Percentiles rank a stretch among this genome's conserved stretches.
Evolutionary conservation across 1,140 invertebrate genomes (phyloP).

Genomic region (Drosophila rhopaloa): DNA sequence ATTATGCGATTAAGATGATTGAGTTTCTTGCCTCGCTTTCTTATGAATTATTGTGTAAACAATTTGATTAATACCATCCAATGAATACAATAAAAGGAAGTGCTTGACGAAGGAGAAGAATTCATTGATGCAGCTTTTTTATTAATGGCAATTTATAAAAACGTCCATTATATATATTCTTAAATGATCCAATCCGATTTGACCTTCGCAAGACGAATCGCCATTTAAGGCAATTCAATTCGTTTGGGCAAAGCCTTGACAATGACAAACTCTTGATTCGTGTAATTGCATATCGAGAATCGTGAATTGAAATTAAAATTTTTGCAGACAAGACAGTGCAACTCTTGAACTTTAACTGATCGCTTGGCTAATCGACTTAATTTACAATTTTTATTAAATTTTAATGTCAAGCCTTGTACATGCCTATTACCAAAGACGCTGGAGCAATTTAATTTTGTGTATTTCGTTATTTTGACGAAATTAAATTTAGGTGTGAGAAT

Average conservation of each 20-base stretch:
- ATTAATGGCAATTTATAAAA: slow-evolving; percentile 22
- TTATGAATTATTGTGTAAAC: slow-evolving; percentile 46
- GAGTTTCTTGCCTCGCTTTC: slow-evolving; percentile 51
- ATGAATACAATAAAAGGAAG: slow-evolving; percentile 22
- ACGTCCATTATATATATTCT: slow-evolving; percentile 25
- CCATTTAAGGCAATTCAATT: slow-evolving; percentile 43
- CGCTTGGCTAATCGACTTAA: slow-evolving; percentile 51
- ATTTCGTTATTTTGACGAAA: slow-evolving; percentile 63
- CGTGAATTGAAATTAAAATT: slow-evolving; percentile 61
- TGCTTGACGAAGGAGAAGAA: neutral
- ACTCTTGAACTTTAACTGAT: slow-evolving; percentile 68
- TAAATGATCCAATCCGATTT: slow-evolving; percentile 3
- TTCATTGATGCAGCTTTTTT: slow-evolving; percentile 22
- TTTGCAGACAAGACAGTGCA: slow-evolving; percentile 23
- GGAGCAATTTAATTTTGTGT: slow-evolving; percentile 46
- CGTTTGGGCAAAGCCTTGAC: slow-evolving; percentile 58
- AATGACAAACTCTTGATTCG: slow-evolving; percentile 61
- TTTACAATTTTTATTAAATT: slow-evolving; percentile 58
- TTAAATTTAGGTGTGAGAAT: slow-evolving; percentile 75
- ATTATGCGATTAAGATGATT: slow-evolving; percentile 53
- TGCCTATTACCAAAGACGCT: slow-evolving; percentile 6
- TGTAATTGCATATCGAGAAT: slow-evolving; percentile 78
- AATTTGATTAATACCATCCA: slow-evolving; percentile 42
- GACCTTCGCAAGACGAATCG: slow-evolving; percentile 33
- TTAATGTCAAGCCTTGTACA: slow-evolving; percentile 44